Base-by-base conservation (phyloP, 2,888 invertebrate genomes). In the Oxycera nigricornis region DNA sequence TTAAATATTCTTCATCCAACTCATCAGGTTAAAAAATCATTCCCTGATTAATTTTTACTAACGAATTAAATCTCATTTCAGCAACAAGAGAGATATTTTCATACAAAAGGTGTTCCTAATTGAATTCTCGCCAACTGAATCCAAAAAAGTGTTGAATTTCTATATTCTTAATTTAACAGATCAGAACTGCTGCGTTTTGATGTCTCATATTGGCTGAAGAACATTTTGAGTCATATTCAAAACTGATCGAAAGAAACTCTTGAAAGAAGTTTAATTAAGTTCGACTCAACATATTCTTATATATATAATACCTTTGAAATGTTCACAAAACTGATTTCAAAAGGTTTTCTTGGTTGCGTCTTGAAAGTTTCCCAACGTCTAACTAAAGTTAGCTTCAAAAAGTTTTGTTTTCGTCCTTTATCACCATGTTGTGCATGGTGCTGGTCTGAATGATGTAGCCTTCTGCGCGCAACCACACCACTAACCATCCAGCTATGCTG, bases 391-490 rank as follows among this genome's bases (percentile, higher is more conserved):
- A 68, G 30, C 52, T 31, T 17, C 24, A 68, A 68, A 30, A 46
- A 30, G 30, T 68, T 46, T 68, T 68, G 68, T 50, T 52, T 62
- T 52, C 52, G 50, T 46, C 30, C 35, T 22, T 55, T 4, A n/a
- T 3, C 11, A 22, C 55, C 6, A 24, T 55, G 6, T 28, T 28
- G n/a, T 62, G 11, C 11, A 35, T 14, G 20, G 31, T 7, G 59
- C 30, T 6, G 26, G 24, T 28, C 17, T 28, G 24, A 57, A 74
- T 70, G 59, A 59, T 28, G 41, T 74, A 72, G 74, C 74, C 62
- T 52, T 24, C 30, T 74, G 74, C 74, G 61, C 72, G 61, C 20
- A 74, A 70, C 74, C 62, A 28, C 72, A 74, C 30, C 39, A 61
- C 46, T n/a, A n/a, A n/a, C n/a, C 30, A 62, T 68, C 22, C 28